Percentiles rank a stretch among this genome's conserved stretches.
These are phyloP conservation scores for Daktulosphaira vitifoliae DNA, from an alignment of 1,140 invertebrate species.

Conservation along the genomic window DNA sequence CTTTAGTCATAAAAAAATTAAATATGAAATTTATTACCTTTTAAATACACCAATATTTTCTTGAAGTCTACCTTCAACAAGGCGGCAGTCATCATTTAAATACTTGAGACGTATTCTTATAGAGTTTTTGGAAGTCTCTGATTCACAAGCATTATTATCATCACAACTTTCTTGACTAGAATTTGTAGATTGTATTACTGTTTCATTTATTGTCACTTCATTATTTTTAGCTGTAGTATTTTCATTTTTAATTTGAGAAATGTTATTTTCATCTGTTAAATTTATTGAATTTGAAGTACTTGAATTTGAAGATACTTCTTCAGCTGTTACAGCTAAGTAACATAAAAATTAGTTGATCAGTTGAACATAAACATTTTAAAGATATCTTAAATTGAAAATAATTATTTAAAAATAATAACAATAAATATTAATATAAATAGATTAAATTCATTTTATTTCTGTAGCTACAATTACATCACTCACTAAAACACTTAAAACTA, in stretches of 20 bases:
- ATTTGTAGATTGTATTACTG: background rate
- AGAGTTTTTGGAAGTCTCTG: slow-evolving; percentile 41
- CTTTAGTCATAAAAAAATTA: slow-evolving; percentile 37
- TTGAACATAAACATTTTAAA: too few species aligned
- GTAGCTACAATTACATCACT: too few species aligned
- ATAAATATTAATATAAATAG: too few species aligned
- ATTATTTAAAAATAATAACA: too few species aligned
- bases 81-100: slow-evolving; percentile 73
- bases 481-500: too few species aligned
- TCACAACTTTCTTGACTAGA: slow-evolving; percentile 4
- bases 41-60: slow-evolving; percentile 78
- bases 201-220: slow-evolving; percentile 9
- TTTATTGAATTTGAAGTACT: slow-evolving; percentile 1
- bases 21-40: slow-evolving; percentile 50
- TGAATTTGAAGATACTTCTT: slow-evolving; percentile 1
- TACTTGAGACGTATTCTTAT: slow-evolving; percentile 75
- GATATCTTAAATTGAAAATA: too few species aligned
- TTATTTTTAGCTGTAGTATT: background rate
- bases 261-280: background rate
- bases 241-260: background rate
- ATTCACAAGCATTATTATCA: background rate
- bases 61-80: slow-evolving; percentile 64
- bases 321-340: background rate
- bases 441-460: too few species aligned
- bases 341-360: too few species aligned